These are phyloP conservation scores for Epizoanthus scotinus DNA, from an alignment of 92 coral and sea anemone species.

Conservation along the genomic window DNA sequence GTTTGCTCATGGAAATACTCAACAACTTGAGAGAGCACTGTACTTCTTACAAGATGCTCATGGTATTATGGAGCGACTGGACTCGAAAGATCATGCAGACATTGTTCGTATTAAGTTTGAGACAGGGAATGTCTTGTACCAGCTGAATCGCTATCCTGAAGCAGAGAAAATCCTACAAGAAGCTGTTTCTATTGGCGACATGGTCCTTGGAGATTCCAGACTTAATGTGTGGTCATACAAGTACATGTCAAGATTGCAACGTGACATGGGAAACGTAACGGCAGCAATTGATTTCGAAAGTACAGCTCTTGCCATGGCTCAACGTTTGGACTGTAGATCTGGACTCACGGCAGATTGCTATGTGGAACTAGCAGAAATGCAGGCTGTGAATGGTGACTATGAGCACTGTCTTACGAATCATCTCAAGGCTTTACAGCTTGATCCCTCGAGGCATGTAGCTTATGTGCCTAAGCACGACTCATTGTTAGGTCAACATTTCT, in stretches of 20 bases:
- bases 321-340: constrained; percentile 6
- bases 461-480: neutral
- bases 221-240: too few species aligned
- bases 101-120: too few species aligned
- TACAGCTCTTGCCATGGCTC: constrained; percentile 9
- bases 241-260: neutral
- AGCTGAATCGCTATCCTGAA: too few species aligned
- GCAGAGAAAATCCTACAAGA: too few species aligned
- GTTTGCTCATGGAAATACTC: neutral
- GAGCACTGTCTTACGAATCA: constrained; percentile 13
- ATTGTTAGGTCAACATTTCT: neutral
- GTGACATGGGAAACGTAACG: neutral
- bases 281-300: neutral
- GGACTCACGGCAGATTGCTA: constrained; percentile 6
- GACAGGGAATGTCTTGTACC: too few species aligned
- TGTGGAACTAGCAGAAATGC: constrained; percentile 12
- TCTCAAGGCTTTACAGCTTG: neutral
- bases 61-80: too few species aligned
- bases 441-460: neutral
- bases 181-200: too few species aligned
- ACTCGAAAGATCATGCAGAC: too few species aligned
- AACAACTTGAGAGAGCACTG: too few species aligned
- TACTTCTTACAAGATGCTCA: too few species aligned
- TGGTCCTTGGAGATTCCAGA: too few species aligned
- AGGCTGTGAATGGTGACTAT: neutral